Evolutionary conservation across 2,797 vertebrate species (phyloP).

Genomic region (Sternotherus odoratus): DNA sequence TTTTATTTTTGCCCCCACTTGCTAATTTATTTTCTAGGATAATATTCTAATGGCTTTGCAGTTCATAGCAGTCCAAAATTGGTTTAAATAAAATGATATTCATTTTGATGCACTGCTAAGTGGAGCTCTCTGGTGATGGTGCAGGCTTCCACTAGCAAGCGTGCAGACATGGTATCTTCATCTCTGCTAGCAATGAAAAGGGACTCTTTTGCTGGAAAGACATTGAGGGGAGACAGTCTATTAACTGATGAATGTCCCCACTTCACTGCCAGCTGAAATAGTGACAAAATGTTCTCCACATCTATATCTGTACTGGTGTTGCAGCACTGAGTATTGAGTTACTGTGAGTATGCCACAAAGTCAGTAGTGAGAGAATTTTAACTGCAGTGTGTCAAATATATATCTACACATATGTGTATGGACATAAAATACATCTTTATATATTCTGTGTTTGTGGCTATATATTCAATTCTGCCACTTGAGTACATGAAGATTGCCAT

Average conservation of each 20-base stretch:
- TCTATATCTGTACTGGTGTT: background rate
- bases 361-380: background rate
- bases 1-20: background rate
- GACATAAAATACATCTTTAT: background rate
- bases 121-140: background rate
- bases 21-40: background rate
- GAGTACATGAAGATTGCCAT: background rate
- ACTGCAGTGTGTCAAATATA: background rate
- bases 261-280: background rate
- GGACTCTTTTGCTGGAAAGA: conserved; percentile 2
- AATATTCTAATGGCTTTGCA: background rate
- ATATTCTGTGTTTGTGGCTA: background rate
- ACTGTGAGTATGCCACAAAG: conserved; percentile 5
- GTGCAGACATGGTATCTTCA: background rate
- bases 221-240: background rate
- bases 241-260: background rate
- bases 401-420: accelerated
- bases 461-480: background rate
- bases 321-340: conserved; percentile 40
- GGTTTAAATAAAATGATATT: background rate
- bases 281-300: background rate
- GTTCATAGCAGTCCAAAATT: accelerated
- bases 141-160: conserved; percentile 14
- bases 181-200: background rate
- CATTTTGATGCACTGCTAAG: background rate